Base-by-base conservation (phyloP, 2,888 invertebrate genomes). In the Aradus depressus region DNA sequence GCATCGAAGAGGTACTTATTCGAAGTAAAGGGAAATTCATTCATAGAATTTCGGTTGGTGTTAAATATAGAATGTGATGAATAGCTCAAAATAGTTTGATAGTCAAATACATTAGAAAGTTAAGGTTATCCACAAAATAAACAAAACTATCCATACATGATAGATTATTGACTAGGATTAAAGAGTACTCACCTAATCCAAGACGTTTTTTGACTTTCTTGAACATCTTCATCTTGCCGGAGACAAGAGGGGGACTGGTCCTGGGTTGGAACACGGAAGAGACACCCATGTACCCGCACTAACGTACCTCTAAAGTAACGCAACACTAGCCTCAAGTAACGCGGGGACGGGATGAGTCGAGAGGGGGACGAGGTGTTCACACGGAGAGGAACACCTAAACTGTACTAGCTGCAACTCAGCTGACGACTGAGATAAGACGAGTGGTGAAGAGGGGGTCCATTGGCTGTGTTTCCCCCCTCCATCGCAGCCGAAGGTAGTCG, bases 181-280 rank as follows among this genome's bases (percentile, higher is more conserved):
- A 41, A 31, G 21, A 50, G 38, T 23, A 75, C 87, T 79, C 70
- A 88, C 89, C 87, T 68, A 89, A 70, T 63, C 89, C 88, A 67
- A 89, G 88, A 64, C 85, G 84, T 64, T 80, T 81, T 70, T 88
- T 88, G 64, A 89, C 83, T 67, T 88, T 89, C 75, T 89, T 89
- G 58, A 89, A 71, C 56, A 89, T 84, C 73, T 88, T 88, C 85
- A 89, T 88, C 72, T 87, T 88, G 68, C 72, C 52, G 21, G 41
- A 47, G 35, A 53, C 41, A 25, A 43, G 49, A 34, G 23, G 32
- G 35, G 42, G 48, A 26, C 35, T 35, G 28, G 53, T 50, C 52
- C 49, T 55, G 37, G 44, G 50, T 35, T 55, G 55, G 43, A 53
- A 51, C 12, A 49, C 48, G 44, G 51, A 57, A 37, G 57, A 52